A percentile compares a stretch with the other conserved stretches of the same genome.
Conservation (phyloP, 2,797 vertebrate species). For the Cuniculus paca region DNA sequence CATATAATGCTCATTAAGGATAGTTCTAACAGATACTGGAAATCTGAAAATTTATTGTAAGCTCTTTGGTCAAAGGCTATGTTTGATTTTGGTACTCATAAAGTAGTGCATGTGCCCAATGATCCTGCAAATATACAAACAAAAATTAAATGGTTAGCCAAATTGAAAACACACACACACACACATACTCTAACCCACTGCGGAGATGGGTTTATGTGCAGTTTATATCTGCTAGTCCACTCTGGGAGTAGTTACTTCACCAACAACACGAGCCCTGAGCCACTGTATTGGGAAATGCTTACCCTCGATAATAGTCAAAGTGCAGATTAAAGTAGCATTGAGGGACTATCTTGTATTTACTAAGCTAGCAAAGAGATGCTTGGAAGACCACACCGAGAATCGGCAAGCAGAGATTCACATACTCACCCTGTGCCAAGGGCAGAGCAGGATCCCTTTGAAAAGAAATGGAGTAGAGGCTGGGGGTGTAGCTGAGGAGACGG, state of each 20-base stretch:
- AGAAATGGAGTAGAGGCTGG: not conserved
- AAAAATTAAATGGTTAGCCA: not conserved
- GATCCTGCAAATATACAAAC: not conserved
- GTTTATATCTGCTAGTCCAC: not conserved
- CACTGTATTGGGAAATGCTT: accelerated
- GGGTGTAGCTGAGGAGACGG: not conserved
- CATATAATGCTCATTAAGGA: not conserved
- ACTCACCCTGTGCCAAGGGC: too few species aligned
- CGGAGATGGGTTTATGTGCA: not conserved
- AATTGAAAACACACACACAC: not conserved
- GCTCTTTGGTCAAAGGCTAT: not conserved
- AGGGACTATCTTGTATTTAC: not conserved
- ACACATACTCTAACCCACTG: too few species aligned
- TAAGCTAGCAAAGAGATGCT: not conserved
- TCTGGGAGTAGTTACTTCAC: not conserved
- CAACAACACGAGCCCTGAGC: not conserved
- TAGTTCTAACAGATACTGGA: not conserved
- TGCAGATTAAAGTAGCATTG: not conserved
- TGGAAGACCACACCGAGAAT: not conserved
- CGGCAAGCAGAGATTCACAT: not conserved
- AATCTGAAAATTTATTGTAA: not conserved
- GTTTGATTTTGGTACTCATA: not conserved
- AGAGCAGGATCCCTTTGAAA: not conserved
- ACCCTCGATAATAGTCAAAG: not conserved
- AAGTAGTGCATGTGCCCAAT: not conserved